A percentile compares a stretch with the other conserved stretches of the same genome.
Conservation (phyloP, 1,140 invertebrate genomes). For the Caenorhabditis inopinata region DNA sequence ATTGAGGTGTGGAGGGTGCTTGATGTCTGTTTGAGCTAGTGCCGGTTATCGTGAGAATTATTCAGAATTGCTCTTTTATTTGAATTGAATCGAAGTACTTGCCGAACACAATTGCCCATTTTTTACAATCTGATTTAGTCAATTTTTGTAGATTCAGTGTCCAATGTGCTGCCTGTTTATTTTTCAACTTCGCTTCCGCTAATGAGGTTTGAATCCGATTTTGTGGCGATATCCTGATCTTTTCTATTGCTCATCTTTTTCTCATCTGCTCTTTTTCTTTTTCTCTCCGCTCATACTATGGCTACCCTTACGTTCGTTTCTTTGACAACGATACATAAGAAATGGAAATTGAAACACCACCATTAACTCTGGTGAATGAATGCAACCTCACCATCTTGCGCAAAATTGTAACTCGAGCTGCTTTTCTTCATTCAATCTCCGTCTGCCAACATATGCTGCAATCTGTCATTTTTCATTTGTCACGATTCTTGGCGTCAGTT, state of each 20-base stretch:
- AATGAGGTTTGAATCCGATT: neutral
- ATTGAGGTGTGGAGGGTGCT: conserved; percentile 1
- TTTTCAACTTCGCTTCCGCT: neutral
- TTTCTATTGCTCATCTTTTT: neutral
- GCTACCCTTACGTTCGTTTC: too few relatives aligned
- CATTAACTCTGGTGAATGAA: neutral
- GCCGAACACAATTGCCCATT: neutral
- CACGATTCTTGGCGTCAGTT: neutral
- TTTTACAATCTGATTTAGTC: neutral
- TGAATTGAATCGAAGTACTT: conserved; percentile 21
- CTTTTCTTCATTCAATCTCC: neutral
- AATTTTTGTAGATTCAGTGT: too few relatives aligned
- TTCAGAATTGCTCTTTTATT: conserved; percentile 12
- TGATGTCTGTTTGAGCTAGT: conserved; percentile 19
- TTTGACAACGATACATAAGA: neutral
- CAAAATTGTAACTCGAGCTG: conserved; percentile 24
- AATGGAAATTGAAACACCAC: neutral
- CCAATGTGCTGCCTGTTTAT: too few relatives aligned
- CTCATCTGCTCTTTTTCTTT: neutral
- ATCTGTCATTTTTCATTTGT: conserved; percentile 24
- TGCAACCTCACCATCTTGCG: conserved; percentile 15
- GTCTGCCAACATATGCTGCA: conserved; percentile 28
- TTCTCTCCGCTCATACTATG: too few relatives aligned
- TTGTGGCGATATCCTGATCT: neutral
- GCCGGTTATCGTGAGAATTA: conserved; percentile 31